Evolutionary conservation across 2,113 vertebrate genomes (phyloP).

Genomic region (Sapajus apella): DNA sequence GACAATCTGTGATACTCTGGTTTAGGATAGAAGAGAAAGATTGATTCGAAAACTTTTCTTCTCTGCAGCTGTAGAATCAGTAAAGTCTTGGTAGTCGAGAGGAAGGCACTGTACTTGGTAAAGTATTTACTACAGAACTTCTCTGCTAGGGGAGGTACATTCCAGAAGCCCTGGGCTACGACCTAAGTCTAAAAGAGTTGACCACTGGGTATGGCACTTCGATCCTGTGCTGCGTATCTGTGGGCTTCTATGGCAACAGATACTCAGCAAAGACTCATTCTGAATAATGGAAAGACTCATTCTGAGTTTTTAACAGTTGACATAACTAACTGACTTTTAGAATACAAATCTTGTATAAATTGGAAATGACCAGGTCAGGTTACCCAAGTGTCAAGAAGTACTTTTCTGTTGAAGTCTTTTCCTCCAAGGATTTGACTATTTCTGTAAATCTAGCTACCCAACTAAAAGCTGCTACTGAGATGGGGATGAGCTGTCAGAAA

Average conservation of each 20-base stretch:
- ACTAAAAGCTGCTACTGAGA: slow-evolving; percentile 42
- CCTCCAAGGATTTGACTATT: slow-evolving; percentile 23
- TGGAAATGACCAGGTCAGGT: slow-evolving; percentile 42
- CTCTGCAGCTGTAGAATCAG: not conserved
- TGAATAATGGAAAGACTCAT: slow-evolving; percentile 19
- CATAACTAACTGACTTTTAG: slow-evolving; percentile 43
- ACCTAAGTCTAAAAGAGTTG: not conserved
- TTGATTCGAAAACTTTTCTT: not conserved
- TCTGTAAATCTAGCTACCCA: slow-evolving; percentile 42
- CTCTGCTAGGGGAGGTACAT: not conserved
- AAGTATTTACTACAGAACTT: not conserved
- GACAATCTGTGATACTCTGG: not conserved
- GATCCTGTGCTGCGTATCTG: not conserved
- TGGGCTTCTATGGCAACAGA: not conserved
- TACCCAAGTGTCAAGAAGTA: not conserved
- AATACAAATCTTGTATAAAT: slow-evolving; percentile 40
- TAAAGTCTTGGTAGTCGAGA: not conserved
- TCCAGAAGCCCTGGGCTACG: not conserved
- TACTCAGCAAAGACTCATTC: not conserved
- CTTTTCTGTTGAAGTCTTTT: slow-evolving; percentile 32
- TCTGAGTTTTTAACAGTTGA: slow-evolving; percentile 32
- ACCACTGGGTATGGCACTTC: not conserved
- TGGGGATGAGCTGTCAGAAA: slow-evolving; percentile 39
- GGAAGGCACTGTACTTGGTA: not conserved
- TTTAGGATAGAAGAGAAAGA: not conserved